phyloP scores from a whole-genome alignment of 2,797 vertebrate species.

The Esox lucius region DNA sequence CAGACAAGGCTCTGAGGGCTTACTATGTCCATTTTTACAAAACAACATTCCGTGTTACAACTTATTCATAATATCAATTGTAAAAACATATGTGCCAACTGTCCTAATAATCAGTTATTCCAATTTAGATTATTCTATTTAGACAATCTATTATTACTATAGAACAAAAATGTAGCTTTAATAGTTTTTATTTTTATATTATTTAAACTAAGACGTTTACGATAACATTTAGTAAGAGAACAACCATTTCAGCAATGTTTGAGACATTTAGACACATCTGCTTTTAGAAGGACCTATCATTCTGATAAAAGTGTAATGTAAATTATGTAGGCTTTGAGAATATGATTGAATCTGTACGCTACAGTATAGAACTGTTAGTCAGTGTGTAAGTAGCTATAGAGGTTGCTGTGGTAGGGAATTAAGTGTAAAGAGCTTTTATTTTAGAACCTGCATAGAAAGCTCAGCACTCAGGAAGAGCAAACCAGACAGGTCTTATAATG shows the following conservation, averaged over 20 bases:
- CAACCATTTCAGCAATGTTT: neutral
- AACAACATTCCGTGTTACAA: neutral
- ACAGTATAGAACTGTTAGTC: neutral
- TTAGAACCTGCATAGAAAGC: conserved; percentile 9
- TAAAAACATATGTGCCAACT: neutral
- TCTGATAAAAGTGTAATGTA: neutral
- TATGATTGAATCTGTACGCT: neutral
- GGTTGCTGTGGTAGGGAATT: neutral
- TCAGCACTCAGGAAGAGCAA: conserved; percentile 75
- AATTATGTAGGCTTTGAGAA: no score
- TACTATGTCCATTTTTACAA: neutral
- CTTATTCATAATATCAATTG: neutral
- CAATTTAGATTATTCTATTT: no score
- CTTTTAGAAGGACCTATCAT: neutral
- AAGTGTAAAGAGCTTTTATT: neutral
- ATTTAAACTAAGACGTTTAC: neutral
- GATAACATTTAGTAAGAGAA: conserved; percentile 1
- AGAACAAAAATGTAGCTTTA: neutral
- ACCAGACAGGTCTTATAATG: conserved; percentile 78
- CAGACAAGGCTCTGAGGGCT: neutral
- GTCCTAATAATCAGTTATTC: neutral
- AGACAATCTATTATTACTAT: neutral
- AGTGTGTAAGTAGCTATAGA: neutral
- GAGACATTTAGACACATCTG: neutral
- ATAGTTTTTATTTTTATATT: neutral